phyloP scores from a whole-genome alignment of 2,888 invertebrate genomes.

The Tachystola acroxantha region DNA sequence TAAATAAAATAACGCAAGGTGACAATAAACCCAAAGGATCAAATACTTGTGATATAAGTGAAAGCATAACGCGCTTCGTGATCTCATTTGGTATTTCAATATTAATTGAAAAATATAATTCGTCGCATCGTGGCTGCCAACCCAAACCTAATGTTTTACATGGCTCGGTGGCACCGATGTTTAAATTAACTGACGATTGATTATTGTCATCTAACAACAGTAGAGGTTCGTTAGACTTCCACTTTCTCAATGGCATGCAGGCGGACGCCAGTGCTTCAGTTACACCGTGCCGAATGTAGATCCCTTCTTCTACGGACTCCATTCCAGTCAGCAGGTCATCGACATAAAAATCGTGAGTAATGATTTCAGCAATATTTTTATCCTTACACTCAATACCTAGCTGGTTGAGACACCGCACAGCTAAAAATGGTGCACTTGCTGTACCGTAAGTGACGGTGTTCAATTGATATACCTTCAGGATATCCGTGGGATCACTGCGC shows the following conservation, averaged over 20 bases:
- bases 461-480: constrained; percentile 9
- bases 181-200: constrained; percentile 11
- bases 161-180: constrained; percentile 9
- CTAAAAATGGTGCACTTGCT: constrained; percentile 23
- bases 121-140: constrained; percentile 13
- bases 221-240: no score
- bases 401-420: constrained; percentile 19
- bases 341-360: constrained; percentile 23
- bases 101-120: constrained; percentile 10
- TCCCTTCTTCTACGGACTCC: constrained; percentile 9
- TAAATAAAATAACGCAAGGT: constrained; percentile 17
- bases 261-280: constrained; percentile 17
- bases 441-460: constrained; percentile 20
- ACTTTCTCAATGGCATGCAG: constrained; percentile 16
- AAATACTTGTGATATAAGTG: no score
- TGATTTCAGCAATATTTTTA: constrained; percentile 12
- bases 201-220: constrained; percentile 3
- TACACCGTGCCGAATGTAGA: constrained; percentile 7
- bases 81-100: not conserved
- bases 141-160: constrained; percentile 15
- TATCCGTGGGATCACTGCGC: constrained; percentile 11
- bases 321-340: constrained; percentile 20
- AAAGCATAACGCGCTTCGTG: constrained; percentile 20
- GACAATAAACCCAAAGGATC: constrained; percentile 22
- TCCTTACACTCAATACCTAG: constrained; percentile 18